These are phyloP conservation scores for Perithous albicinctus DNA, from an alignment of 2,888 invertebrate genomes.

Conservation along the genomic window DNA sequence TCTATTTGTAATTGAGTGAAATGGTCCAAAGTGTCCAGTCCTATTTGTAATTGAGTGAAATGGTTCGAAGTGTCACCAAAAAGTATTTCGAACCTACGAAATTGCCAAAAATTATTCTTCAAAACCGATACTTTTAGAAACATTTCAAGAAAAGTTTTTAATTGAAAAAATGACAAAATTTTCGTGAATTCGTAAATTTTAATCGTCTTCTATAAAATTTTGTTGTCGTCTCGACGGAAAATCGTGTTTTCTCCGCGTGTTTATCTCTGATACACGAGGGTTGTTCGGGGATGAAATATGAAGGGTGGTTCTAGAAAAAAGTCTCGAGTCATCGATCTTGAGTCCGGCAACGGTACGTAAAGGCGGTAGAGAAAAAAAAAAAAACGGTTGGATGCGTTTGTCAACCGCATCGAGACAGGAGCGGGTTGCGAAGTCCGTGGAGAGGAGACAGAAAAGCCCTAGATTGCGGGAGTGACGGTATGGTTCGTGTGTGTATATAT, in stretches of 20 bases:
- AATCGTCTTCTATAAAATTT: slow-evolving; percentile 24
- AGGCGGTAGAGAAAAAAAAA: too few relatives aligned
- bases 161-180: neutral
- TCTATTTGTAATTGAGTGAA: neutral
- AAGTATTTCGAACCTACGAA: too few relatives aligned
- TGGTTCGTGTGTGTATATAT: slow-evolving; percentile 56
- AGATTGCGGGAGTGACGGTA: slow-evolving; percentile 28
- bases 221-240: slow-evolving; percentile 29
- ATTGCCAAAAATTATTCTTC: too few relatives aligned
- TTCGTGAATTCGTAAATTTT: neutral
- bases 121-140: too few relatives aligned
- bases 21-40: neutral
- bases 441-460: neutral
- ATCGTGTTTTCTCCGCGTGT: slow-evolving; percentile 35
- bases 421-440: slow-evolving; percentile 12
- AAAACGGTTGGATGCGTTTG: slow-evolving; percentile 43
- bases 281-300: slow-evolving; percentile 52
- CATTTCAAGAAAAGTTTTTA: neutral
- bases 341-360: slow-evolving; percentile 41
- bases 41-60: too few relatives aligned
- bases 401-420: slow-evolving; percentile 42
- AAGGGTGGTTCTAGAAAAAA: slow-evolving; percentile 63
- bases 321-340: slow-evolving; percentile 73
- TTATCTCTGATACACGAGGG: slow-evolving; percentile 28
- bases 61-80: too few relatives aligned